These are phyloP conservation scores for Tinamus major DNA, from an alignment of 2,797 vertebrate species.

Conservation along the genomic window DNA sequence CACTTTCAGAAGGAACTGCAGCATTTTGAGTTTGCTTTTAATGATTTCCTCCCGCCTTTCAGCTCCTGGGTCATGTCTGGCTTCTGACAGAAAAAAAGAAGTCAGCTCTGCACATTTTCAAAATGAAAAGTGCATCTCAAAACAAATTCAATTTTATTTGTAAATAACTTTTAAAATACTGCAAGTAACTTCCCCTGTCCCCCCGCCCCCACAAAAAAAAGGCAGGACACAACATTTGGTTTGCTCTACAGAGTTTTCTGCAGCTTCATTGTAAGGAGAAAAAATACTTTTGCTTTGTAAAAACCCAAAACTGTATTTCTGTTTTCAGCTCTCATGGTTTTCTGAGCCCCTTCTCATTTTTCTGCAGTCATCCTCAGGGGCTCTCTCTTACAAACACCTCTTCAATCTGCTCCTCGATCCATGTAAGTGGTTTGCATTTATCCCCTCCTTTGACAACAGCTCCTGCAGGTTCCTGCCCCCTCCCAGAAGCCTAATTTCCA, in stretches of 20 bases:
- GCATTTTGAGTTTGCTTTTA: not conserved
- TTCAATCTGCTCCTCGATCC: not conserved
- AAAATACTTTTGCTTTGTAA: not conserved
- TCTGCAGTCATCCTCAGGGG: not conserved
- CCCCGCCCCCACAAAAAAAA: not conserved
- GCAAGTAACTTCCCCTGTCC: not conserved
- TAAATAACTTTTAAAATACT: not conserved
- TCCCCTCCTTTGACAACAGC: not conserved
- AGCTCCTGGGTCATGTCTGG: not conserved
- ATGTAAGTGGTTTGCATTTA: not conserved
- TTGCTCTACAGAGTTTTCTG: not conserved
- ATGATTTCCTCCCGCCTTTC: not conserved
- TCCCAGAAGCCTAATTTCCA: not conserved
- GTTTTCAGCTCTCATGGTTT: not conserved
- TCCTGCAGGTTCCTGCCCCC: not conserved
- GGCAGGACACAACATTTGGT: not conserved
- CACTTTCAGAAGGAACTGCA: not conserved
- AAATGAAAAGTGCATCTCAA: not conserved
- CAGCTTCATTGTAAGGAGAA: not conserved
- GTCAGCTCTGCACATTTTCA: not conserved
- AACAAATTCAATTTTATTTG: not conserved
- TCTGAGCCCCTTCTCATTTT: not conserved
- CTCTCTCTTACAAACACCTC: not conserved
- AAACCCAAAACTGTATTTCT: not conserved
- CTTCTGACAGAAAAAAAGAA: not conserved